Conservation (phyloP, 2,797 vertebrate genomes). For the Lophura swinhoii region DNA sequence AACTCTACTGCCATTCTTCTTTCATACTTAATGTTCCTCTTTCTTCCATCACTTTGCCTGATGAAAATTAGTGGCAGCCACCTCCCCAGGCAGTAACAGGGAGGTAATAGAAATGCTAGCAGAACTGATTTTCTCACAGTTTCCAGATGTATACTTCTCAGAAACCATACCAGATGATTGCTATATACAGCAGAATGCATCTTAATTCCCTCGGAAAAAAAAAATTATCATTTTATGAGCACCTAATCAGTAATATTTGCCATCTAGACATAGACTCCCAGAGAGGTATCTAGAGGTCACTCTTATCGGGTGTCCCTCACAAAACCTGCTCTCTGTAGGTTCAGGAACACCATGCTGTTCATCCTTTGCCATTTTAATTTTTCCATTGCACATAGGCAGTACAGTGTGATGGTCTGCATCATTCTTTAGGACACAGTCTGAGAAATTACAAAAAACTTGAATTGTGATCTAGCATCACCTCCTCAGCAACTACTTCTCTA, state of each 20-base stretch:
- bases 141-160: not conserved
- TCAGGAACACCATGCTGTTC: accelerated
- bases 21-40: not conserved
- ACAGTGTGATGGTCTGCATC: not conserved
- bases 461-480: not conserved
- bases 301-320: accelerated
- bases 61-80: not conserved
- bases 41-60: not conserved
- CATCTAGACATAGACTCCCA: not conserved
- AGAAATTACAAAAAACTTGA: not conserved
- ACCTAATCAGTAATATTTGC: not conserved
- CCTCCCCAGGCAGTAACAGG: not conserved
- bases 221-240: not conserved
- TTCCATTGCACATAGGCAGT: not conserved
- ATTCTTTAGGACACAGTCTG: not conserved
- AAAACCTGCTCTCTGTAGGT: not conserved
- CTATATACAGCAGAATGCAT: not conserved
- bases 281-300: not conserved
- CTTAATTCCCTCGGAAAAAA: not conserved
- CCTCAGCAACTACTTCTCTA: not conserved
- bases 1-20: not conserved
- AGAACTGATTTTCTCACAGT: not conserved
- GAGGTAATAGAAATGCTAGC: not conserved
- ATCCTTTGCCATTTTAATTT: not conserved
- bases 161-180: not conserved